A percentile compares a stretch with the other conserved stretches of the same genome.
phyloP scores from a whole-genome alignment of 2,113 vertebrate species.

The Onychostruthus taczanowskii region DNA sequence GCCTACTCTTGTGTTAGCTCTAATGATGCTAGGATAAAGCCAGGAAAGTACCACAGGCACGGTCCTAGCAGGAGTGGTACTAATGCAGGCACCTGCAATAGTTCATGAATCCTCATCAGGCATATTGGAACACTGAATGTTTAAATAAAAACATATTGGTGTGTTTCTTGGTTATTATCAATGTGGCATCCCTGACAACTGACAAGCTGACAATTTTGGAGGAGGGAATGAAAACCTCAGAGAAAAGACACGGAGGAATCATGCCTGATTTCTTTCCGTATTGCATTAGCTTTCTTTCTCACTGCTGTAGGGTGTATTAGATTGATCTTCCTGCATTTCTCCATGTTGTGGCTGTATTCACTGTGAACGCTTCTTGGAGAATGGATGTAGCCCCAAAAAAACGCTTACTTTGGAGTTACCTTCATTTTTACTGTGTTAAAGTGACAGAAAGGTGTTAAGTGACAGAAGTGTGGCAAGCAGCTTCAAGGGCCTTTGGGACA shows the following conservation, averaged over 20 bases:
- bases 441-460: not conserved
- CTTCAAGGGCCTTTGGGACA: not conserved
- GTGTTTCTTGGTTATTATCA: not conserved
- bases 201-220: not conserved
- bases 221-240: not conserved
- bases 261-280: not conserved
- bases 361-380: not conserved
- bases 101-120: not conserved
- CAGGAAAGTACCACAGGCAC: not conserved
- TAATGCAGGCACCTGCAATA: not conserved
- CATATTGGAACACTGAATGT: not conserved
- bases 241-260: fast-evolving
- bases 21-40: not conserved
- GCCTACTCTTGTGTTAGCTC: not conserved
- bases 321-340: not conserved
- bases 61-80: not conserved
- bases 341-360: not conserved
- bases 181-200: not conserved
- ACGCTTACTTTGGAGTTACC: not conserved
- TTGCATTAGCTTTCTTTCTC: not conserved
- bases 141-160: not conserved
- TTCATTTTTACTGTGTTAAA: not conserved
- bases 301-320: not conserved
- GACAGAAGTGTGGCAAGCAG: not conserved
- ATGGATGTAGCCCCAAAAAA: not conserved